Evolutionary conservation across 2,113 vertebrate genomes (phyloP).

Genomic region (Potamarius usumacintae): DNA sequence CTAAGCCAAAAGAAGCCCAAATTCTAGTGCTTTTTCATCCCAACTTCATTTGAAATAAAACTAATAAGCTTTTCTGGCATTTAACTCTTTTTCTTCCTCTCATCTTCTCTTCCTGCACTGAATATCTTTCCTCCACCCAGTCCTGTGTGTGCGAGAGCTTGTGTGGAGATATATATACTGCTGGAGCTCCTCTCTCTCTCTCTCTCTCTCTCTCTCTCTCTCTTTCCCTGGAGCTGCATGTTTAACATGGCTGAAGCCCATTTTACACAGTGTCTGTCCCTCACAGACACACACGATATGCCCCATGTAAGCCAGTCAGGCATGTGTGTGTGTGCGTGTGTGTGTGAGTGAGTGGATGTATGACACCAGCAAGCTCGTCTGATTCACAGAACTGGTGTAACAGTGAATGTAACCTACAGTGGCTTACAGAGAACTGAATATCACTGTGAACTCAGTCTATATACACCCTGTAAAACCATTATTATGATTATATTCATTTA

Average conservation of each 20-base stretch:
- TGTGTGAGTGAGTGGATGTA: neutral
- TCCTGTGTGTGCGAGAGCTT: neutral
- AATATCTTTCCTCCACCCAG: neutral
- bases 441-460: neutral
- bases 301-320: slow-evolving; percentile 48
- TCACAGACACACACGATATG: slow-evolving; percentile 39
- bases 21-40: neutral
- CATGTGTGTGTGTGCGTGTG: neutral
- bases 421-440: neutral
- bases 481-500: neutral
- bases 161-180: neutral
- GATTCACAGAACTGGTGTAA: neutral
- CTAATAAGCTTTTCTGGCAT: neutral
- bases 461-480: neutral
- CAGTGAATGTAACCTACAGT: neutral
- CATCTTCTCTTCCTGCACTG: neutral
- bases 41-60: neutral
- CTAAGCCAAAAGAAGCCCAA: neutral
- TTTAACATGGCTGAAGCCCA: slow-evolving; percentile 50
- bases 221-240: slow-evolving; percentile 50
- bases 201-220: slow-evolving; percentile 12
- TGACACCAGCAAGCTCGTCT: neutral
- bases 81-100: neutral
- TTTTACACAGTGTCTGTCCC: slow-evolving; percentile 51
- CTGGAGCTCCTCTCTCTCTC: neutral